Evolutionary conservation across 2,113 vertebrate species (phyloP), one percentile per base, ranked within the genome.

Genomic region (Platysternon megacephalum): DNA sequence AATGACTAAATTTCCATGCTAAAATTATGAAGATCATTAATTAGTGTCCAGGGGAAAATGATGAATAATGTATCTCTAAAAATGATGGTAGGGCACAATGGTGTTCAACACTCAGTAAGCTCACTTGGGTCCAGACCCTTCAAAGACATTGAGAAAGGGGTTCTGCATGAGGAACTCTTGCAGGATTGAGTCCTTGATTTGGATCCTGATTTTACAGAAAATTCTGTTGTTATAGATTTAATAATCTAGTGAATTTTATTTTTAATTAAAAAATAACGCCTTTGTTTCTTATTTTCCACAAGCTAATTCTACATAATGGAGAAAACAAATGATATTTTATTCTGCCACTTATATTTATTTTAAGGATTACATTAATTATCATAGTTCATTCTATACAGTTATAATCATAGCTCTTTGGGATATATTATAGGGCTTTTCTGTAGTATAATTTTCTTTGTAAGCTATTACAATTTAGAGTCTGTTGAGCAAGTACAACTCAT

Each of bases 21-120:
- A 86, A 94, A 85, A 22, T 14, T 90, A 93, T 89, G 81, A 0
- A 2, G 61, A 90, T 90, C 42, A 85, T 93, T 91, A 95, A 93
- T 92, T 95, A 84, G 65, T 82, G 79, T 58, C 52, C 56, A 83
- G 12, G 16, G 53, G 88, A 5, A 32, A 61, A 53, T 1, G 2
- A 96, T 96, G 86, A 86, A 85, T 97, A 83, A 72, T 88, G 42
- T 88, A 82, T 24, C 48, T 93, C 76, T 93, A 96, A 91, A 82
- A 89, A 91, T 81, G 91, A 6, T 76, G 78, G 56, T 79, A 48
- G 24, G 26, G 83, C 84, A 6, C 93, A 94, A 91, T 91, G 39
- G 52, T 68, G 4, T 82, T 91, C 89, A 74, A 90, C 84, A 87
- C 6, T 4, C 17, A 80, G 4, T 52, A 86, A 93, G 91, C 91